Evolutionary conservation across 2,888 invertebrate species (phyloP).

Genomic region (Pachydiplax longipennis): DNA sequence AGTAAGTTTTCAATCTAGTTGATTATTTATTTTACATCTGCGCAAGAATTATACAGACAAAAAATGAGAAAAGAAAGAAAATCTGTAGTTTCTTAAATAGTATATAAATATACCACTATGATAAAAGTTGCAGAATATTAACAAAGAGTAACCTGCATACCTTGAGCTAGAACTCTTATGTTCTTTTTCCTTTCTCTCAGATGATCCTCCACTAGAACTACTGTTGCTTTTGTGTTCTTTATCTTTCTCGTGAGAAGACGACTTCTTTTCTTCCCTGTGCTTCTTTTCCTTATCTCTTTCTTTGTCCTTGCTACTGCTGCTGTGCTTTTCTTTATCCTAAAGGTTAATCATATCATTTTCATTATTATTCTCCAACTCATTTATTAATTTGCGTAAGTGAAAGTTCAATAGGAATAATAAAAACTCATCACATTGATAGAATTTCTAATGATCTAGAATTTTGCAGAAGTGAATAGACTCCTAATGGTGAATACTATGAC

Average conservation of each 20-base stretch:
- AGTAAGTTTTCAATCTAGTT: no score
- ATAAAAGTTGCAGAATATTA: no score
- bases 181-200: constrained; percentile 55
- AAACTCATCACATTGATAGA: no score
- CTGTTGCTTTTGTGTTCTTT: constrained; percentile 58
- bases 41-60: no score
- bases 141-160: neutral
- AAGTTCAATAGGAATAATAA: no score
- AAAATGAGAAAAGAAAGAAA: no score
- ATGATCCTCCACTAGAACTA: constrained; percentile 56
- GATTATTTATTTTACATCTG: no score
- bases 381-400: constrained; percentile 67
- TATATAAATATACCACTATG: no score
- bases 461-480: no score
- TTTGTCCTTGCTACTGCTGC: constrained; percentile 66
- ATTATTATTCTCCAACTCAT: constrained; percentile 51
- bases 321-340: constrained; percentile 58
- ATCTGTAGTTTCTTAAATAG: no score
- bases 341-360: constrained; percentile 48
- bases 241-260: constrained; percentile 60
- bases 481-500: no score
- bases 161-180: constrained; percentile 51
- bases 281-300: constrained; percentile 70
- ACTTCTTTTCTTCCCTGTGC: constrained; percentile 57
- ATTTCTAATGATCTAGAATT: no score